Evolutionary conservation across 2,113 vertebrate genomes (phyloP), one percentile per base, ranked within the genome.

Genomic region (Paedocypris sp.): DNA sequence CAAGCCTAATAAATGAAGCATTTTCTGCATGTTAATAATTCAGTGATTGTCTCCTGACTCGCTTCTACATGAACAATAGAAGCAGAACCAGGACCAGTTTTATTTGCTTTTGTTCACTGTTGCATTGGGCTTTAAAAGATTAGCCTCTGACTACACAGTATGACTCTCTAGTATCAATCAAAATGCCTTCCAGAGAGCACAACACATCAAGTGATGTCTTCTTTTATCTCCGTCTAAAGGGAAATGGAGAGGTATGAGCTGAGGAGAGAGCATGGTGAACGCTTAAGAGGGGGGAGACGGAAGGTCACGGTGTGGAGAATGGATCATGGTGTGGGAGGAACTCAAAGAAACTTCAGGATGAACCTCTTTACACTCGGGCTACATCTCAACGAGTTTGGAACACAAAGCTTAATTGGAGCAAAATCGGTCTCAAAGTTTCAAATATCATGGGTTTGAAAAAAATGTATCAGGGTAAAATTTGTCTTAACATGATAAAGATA

Each of bases 121-220:
- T 50, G 22, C n/a, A 32, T 54, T 53, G 20, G 32, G 29, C 11
- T 60, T 25, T 52, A 29, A 66, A 50, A 52, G 28, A 59, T 66
- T 23, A 31, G 12, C 19, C 43, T 28, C 31, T 31, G 6, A 11
- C 36, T 11, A 16, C 47, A 22, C 22, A 18, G 11, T 20, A 20
- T 28, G 52, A 28, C 22, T 28, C 22, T 33, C 19, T 6, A 28
- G 4, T 52, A 46, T 32, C 13, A 60, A 47, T 41, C 32, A 64
- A 64, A 25, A 53, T 6, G 13, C 36, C 38, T 47, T 56, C 26
- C 7, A n/a, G 4, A 31, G 36, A 57, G 28, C 7, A 42, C n/a
- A 47, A 54, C 23, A 36, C 20, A 43, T 53, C 26, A 46, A 26
- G n/a, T 4, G 11, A 42, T 11, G 19, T 25, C 49, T 31, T 31